Evolutionary conservation across 2,888 invertebrate species (phyloP), one percentile per base, ranked within the genome.

Genomic region (Drosophila birchii): DNA sequence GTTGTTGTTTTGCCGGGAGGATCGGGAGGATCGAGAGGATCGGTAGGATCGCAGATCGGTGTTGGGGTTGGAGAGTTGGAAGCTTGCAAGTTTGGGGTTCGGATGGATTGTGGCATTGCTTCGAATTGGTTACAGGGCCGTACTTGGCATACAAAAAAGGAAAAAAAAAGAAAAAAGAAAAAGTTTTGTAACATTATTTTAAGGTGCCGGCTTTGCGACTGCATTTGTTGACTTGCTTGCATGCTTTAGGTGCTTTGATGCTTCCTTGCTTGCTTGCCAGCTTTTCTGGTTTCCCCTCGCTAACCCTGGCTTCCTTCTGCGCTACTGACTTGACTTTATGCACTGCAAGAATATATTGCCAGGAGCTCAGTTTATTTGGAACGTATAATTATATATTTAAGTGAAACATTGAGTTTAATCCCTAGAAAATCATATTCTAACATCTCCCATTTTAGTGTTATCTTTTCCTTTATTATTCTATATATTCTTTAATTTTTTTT

Each of bases 181-280:
- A 45, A 86, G 77, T 84, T 84, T 67, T 84, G 86, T 84, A 86
- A 86, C 87, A 86, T 84, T 84, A 84, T 84, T 84, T 84, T 86
- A 84, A 84, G 87, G 85, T 84, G 87, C 81, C 81, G 86, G 85
- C 66, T 47, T 32, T 55, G 57, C 76, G 76, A 55, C 67, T 45
- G 59, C 45, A 57, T 61, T 61, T 73, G 62, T 54, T 43, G 23
- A 34, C 20, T 55, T 44, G 43, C 38, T 23, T 58, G 29, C 45
- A 43, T 29, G 26, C 41, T 18, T 18, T 39, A 2, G 39, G 39
- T 39, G 39, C 39, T 39, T 56, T 51, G 11, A 18, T 32, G 36
- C 12, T 39, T 43, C 41, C 12, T 36, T 38, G 23, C 23, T 23
- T 23, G 18, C 41, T 23, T 16, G 18, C 38, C 12, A 20, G 53